Evolutionary conservation across 2,888 invertebrate species (phyloP).

Genomic region (Pristionchus japonicus): DNA sequence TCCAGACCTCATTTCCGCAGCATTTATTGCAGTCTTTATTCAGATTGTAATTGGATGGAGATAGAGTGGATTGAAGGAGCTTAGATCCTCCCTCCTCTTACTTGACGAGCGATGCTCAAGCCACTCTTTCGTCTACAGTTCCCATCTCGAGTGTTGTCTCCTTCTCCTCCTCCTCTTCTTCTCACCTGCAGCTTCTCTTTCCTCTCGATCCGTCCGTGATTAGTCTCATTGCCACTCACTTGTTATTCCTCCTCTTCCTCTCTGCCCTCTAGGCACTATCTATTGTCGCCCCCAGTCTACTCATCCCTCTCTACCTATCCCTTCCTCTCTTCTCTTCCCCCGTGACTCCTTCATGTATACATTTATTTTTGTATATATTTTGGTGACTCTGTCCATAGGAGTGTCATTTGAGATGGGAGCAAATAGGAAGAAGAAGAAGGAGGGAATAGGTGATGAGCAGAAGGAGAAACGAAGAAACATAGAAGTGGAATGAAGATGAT

Average conservation of each 20-base stretch:
- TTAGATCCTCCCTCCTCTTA: neutral
- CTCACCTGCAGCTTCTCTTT: neutral
- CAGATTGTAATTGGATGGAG: neutral
- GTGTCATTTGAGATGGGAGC: neutral
- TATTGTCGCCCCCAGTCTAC: neutral
- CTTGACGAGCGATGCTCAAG: neutral
- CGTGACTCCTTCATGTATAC: neutral
- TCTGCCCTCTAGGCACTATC: neutral
- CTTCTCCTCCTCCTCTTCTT: neutral
- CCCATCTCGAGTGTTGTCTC: neutral
- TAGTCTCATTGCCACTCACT: neutral
- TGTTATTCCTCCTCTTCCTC: slow-evolving; percentile 4
- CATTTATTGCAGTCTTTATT: neutral
- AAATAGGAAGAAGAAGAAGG: neutral
- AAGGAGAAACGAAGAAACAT: neutral
- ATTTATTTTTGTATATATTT: neutral
- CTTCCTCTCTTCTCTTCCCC: neutral
- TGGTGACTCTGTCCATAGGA: neutral
- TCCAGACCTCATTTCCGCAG: neutral
- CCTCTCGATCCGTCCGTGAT: neutral
- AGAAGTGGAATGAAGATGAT: too few species aligned
- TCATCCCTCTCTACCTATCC: neutral
- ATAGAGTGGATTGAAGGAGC: neutral
- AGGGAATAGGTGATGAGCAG: neutral
- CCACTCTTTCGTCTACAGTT: neutral